Base-by-base conservation (phyloP, 35 echinoderm and acorn worm genomes). In the Heliocidaris tuberculata region DNA sequence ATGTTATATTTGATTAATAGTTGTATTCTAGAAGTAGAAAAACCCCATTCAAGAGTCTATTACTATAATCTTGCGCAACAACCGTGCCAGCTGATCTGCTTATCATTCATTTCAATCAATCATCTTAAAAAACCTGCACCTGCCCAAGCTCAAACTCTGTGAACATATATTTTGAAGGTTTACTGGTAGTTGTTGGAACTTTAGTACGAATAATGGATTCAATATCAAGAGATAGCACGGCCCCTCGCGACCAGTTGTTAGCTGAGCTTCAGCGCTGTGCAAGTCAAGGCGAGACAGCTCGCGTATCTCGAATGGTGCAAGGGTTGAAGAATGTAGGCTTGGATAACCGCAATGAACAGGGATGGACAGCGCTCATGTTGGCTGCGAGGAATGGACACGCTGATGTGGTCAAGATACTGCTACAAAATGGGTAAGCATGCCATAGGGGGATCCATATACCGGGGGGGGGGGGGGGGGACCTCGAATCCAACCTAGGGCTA, bases 301-400 rank as follows among this genome's bases (percentile, higher is more conserved):
- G 49, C 10, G 47, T 92, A 11, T 48, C 90, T 30, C 90, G 90
- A 31, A 92, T 92, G 90, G 9, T 92, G 31, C 31, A 48, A 30
- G 90, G 31, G 11, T 15, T 92, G 47, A 88, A 30, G 21, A 87
- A 88, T 7, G 6, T 27, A 11, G 90, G 90, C 13, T 27, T 92
- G 31, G 90, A 92, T 56, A 27, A 32, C 9, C 95, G 88, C 24
- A 95, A 97, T 48, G 94, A 94, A 4, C 96, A 97, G 7, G 96
- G 96, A 19, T 97, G 96, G 96, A 97, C 96, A 13, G 94, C 95
- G 1, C 85, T 97, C 11, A 97, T 97, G 96, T 59, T 95, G 27
- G 96, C 96, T 11, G 90, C 96, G 5, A 93, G 96, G 29, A 95
- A 97, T 85, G 96, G 96, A 19, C 94, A 95, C 30, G 88, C n/a